These are phyloP conservation scores for Campylomormyrus numenius DNA, from an alignment of 2,113 vertebrate species.

Conservation along the genomic window DNA sequence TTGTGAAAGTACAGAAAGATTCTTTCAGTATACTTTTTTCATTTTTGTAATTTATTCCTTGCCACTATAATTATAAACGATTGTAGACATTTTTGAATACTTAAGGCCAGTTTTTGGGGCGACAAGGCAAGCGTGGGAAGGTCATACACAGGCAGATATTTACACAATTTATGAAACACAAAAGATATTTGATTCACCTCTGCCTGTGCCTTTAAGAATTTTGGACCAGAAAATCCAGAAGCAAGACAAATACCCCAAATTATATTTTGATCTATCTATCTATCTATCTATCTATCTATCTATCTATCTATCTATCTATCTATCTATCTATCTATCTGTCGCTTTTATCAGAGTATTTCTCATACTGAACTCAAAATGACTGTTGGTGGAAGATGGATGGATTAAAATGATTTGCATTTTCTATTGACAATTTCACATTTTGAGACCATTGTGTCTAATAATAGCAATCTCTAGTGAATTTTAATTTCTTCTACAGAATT, in stretches of 20 bases:
- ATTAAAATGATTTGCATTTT: not conserved
- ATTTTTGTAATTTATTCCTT: conserved; percentile 5
- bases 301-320: not conserved
- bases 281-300: not conserved
- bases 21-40: not conserved
- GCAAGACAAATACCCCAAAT: not conserved
- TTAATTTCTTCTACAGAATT: not conserved
- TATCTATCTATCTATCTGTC: not conserved
- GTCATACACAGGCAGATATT: not conserved
- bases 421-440: not conserved
- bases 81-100: not conserved
- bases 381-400: not conserved
- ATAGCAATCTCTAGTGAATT: not conserved
- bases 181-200: not conserved
- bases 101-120: not conserved
- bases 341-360: not conserved
- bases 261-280: not conserved
- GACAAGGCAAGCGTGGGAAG: not conserved
- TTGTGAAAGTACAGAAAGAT: conserved; percentile 1
- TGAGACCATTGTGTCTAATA: not conserved
- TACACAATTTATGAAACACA: not conserved
- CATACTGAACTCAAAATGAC: not conserved
- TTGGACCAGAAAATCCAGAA: not conserved
- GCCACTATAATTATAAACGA: not conserved
- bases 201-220: not conserved